phyloP scores from a whole-genome alignment of 2,797 vertebrate genomes.

The Manis javanica region DNA sequence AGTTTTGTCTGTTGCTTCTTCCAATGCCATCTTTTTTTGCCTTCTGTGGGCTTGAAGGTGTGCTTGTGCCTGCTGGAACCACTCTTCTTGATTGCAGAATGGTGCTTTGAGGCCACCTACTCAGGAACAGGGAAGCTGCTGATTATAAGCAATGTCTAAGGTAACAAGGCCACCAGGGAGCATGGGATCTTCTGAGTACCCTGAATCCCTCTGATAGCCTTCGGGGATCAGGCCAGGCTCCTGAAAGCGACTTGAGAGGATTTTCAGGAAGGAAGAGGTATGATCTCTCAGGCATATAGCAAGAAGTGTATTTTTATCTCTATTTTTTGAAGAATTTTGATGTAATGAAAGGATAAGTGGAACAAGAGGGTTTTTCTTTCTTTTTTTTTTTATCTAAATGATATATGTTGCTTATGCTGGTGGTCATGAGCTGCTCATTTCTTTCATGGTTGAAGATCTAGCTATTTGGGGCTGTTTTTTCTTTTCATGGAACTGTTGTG shows the following conservation, averaged over 20 bases:
- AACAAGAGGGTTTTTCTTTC: not conserved
- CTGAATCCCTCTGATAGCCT: not conserved
- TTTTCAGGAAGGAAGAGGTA: not conserved
- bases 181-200: not conserved
- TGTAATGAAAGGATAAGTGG: not conserved
- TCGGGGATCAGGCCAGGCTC: not conserved
- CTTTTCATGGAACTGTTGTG: not conserved
- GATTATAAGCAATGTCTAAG: not conserved
- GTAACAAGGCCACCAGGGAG: not conserved
- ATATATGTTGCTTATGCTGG: not conserved
- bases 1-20: not conserved
- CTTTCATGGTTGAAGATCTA: not conserved
- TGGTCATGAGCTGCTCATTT: not conserved
- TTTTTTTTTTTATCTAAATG: not conserved
- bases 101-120: not conserved
- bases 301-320: not conserved
- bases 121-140: not conserved
- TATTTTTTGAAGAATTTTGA: constrained; percentile 30
- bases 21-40: not conserved
- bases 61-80: not conserved
- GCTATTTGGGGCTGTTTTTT: not conserved
- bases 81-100: not conserved
- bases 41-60: not conserved
- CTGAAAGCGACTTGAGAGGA: not conserved
- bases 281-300: not conserved